Evolutionary conservation across 2,888 invertebrate species (phyloP).

Genomic region (Meteorus colon): DNA sequence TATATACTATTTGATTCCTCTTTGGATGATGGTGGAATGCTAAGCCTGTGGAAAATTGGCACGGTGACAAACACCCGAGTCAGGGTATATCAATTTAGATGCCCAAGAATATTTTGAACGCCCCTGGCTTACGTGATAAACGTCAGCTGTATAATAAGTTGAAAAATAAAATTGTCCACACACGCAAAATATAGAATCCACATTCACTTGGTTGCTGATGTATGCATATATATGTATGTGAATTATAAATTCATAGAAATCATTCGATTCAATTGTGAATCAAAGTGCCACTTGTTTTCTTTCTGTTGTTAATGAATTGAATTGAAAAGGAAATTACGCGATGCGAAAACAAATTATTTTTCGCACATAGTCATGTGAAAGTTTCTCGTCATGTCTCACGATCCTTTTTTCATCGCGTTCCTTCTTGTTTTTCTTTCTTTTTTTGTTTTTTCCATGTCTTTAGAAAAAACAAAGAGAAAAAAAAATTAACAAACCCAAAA

Average conservation of each 20-base stretch:
- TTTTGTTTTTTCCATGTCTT: no score
- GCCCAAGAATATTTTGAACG: slow-evolving; percentile 48
- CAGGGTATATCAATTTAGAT: slow-evolving; percentile 50
- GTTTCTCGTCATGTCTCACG: slow-evolving; percentile 33
- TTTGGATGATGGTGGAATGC: slow-evolving; percentile 41
- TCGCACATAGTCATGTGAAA: slow-evolving; percentile 9
- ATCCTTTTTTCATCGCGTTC: slow-evolving; percentile 8
- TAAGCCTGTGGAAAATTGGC: slow-evolving; percentile 47
- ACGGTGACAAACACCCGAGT: slow-evolving; percentile 48
- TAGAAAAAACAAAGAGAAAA: slow-evolving; percentile 25
- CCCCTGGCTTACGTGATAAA: slow-evolving; percentile 43
- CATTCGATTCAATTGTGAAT: background rate
- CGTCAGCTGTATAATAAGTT: slow-evolving; percentile 34
- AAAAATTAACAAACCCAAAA: slow-evolving; percentile 45
- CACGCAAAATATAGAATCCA: slow-evolving; percentile 3
- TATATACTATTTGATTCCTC: slow-evolving; percentile 27
- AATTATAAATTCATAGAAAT: background rate
- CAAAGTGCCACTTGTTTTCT: background rate
- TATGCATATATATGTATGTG: background rate
- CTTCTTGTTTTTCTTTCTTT: no score
- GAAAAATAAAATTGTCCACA: slow-evolving; percentile 27
- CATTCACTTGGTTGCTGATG: background rate
- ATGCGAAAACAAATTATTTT: background rate
- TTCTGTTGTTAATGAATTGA: background rate
- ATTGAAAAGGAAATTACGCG: background rate